A percentile compares a stretch with the other conserved stretches of the same genome.
phyloP scores from a whole-genome alignment of 30 jellyfish, hydroid and myxozoan genomes.

The Sanderia malayensis region DNA sequence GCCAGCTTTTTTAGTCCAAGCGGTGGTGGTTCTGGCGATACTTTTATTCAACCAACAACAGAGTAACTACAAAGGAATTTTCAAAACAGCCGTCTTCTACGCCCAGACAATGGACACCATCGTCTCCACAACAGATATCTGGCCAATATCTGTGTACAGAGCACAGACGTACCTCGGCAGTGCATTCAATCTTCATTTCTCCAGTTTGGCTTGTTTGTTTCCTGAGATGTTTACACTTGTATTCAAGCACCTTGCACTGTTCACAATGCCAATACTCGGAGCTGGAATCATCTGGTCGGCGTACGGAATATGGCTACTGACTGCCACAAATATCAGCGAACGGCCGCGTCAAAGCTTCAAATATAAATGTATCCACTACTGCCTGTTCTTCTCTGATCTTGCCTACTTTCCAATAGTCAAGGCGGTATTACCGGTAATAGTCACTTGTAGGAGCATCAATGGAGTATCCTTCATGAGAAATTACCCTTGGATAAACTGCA shows the following conservation, averaged over 20 bases:
- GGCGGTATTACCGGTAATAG: conserved; percentile 12
- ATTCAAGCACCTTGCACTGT: background rate
- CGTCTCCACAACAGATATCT: conserved; percentile 29
- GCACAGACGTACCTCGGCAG: conserved; percentile 36
- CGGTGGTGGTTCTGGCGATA: conserved; percentile 4
- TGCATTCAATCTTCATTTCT: conserved; percentile 37
- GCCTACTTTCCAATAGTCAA: conserved; percentile 53
- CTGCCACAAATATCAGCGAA: background rate
- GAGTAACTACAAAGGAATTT: conserved; percentile 27
- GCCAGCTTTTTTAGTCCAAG: conserved; percentile 22
- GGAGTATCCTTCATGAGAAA: conserved; percentile 32
- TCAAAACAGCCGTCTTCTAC: conserved; percentile 43
- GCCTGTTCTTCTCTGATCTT: conserved; percentile 29
- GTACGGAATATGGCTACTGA: conserved; percentile 1
- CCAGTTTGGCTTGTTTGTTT: conserved; percentile 39
- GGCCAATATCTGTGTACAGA: conserved; percentile 43
- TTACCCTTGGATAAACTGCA: conserved; percentile 35
- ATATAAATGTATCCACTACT: conserved; percentile 16
- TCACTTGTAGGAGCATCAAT: conserved; percentile 26
- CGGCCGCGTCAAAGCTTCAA: background rate
- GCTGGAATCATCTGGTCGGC: conserved; percentile 1
- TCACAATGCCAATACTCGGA: background rate
- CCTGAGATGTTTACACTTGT: conserved; percentile 2
- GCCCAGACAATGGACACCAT: conserved; percentile 46
- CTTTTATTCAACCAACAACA: conserved; percentile 28